phyloP scores from a whole-genome alignment of 2,888 invertebrate species.

The Pammene aurita region DNA sequence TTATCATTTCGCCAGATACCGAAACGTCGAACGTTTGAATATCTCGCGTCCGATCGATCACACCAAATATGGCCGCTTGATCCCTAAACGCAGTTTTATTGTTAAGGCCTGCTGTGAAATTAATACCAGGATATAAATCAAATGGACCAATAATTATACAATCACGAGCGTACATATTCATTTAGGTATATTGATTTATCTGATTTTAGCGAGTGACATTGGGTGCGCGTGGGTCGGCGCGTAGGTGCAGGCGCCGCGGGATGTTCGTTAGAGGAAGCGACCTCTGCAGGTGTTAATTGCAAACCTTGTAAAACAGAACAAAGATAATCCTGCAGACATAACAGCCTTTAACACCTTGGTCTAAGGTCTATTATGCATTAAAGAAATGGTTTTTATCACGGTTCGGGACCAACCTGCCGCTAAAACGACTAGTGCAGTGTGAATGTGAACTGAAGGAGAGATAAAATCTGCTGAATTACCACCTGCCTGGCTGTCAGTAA shows the following conservation, averaged over 20 bases:
- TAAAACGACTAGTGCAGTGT: constrained; percentile 29
- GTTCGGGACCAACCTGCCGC: constrained; percentile 37
- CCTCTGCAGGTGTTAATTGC: constrained; percentile 69
- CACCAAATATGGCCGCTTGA: constrained; percentile 41
- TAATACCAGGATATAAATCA: constrained; percentile 64
- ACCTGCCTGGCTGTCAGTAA: constrained; percentile 21
- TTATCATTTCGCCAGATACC: constrained; percentile 37
- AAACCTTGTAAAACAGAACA: constrained; percentile 43
- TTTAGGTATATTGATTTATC: constrained; percentile 62
- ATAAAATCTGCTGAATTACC: constrained; percentile 33
- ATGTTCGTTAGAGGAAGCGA: constrained; percentile 47
- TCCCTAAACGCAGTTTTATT: constrained; percentile 44
- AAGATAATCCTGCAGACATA: background rate
- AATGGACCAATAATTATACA: constrained; percentile 65
- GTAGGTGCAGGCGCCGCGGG: constrained; percentile 63
- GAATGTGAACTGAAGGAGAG: constrained; percentile 23
- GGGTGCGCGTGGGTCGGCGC: constrained; percentile 47
- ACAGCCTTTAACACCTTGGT: background rate
- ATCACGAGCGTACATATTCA: constrained; percentile 50
- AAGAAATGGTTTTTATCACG: background rate
- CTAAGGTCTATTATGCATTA: background rate
- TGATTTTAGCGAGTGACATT: constrained; percentile 51
- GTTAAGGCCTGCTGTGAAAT: constrained; percentile 56
- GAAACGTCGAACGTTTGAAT: constrained; percentile 38
- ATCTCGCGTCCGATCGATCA: constrained; percentile 40